Percentiles rank a stretch among this genome's conserved stretches.
Conservation (phyloP, 2,888 invertebrate species). For the Cremastinae sp. region DNA sequence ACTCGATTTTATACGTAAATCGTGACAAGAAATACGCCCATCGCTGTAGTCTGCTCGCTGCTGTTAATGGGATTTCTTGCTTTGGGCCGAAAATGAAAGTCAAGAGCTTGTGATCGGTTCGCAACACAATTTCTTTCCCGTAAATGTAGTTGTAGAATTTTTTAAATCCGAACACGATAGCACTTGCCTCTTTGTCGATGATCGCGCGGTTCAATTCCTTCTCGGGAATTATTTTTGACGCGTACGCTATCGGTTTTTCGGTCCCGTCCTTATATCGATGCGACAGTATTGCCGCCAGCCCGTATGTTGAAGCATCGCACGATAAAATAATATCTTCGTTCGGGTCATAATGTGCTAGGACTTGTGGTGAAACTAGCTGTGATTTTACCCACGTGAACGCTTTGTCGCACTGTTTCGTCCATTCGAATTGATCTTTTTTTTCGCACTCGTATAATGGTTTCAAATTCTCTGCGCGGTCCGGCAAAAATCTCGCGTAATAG, state of each 20-base stretch:
- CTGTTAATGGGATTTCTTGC: constrained; percentile 51
- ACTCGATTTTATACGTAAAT: constrained; percentile 55
- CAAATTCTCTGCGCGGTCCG: constrained; percentile 64
- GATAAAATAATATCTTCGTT: constrained; percentile 50
- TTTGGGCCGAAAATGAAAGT: constrained; percentile 35
- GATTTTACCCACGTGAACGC: constrained; percentile 67
- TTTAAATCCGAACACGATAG: constrained; percentile 56
- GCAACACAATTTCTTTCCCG: constrained; percentile 40
- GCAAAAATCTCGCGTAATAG: constrained; percentile 73
- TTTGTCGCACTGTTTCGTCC: constrained; percentile 66
- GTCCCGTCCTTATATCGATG: constrained; percentile 56
- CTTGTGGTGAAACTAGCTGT: constrained; percentile 47
- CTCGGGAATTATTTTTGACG: constrained; percentile 56
- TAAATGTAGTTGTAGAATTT: constrained; percentile 54
- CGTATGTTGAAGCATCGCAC: constrained; percentile 59
- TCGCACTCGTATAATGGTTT: constrained; percentile 67
- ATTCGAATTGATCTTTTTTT: constrained; percentile 61
- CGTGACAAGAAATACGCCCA: constrained; percentile 53
- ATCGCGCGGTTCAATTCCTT: constrained; percentile 47
- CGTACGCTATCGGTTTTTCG: constrained; percentile 55
- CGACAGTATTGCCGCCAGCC: constrained; percentile 53
- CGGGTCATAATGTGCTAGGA: constrained; percentile 62
- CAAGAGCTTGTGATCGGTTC: constrained; percentile 56
- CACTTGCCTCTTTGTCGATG: constrained; percentile 58
- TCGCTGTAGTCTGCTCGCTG: constrained; percentile 50